These are phyloP conservation scores for Drosophila acutilabella DNA, from an alignment of 2,888 invertebrate species.

Conservation along the genomic window DNA sequence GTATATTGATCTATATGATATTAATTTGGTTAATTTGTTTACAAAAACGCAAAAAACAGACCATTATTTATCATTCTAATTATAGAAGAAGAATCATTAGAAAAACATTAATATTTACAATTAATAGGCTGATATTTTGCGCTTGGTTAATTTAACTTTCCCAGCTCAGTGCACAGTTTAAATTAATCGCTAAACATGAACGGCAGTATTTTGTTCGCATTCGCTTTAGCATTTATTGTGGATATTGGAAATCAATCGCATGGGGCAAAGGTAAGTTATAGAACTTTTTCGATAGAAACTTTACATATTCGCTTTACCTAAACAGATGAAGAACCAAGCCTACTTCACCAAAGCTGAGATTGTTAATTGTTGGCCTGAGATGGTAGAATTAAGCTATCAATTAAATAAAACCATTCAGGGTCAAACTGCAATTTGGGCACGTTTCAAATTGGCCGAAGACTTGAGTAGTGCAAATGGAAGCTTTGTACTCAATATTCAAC, in stretches of 20 bases:
- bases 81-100: neutral
- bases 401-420: neutral
- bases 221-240: neutral
- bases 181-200: neutral
- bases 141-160: neutral
- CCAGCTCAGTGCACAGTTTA: neutral
- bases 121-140: neutral
- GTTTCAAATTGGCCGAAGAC: neutral
- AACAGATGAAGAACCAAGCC: neutral
- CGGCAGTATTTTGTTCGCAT: neutral
- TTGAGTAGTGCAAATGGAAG: neutral
- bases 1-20: neutral
- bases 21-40: neutral
- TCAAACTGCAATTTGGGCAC: neutral
- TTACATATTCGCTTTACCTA: too few relatives aligned
- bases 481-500: neutral
- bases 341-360: constrained; percentile 4
- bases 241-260: neutral
- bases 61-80: neutral
- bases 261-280: constrained; percentile 1
- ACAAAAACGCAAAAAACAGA: neutral
- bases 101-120: neutral
- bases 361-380: neutral
- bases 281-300: too few relatives aligned
- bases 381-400: neutral